Evolutionary conservation across 2,797 vertebrate genomes (phyloP).

Genomic region (Apogon hyalosoma): DNA sequence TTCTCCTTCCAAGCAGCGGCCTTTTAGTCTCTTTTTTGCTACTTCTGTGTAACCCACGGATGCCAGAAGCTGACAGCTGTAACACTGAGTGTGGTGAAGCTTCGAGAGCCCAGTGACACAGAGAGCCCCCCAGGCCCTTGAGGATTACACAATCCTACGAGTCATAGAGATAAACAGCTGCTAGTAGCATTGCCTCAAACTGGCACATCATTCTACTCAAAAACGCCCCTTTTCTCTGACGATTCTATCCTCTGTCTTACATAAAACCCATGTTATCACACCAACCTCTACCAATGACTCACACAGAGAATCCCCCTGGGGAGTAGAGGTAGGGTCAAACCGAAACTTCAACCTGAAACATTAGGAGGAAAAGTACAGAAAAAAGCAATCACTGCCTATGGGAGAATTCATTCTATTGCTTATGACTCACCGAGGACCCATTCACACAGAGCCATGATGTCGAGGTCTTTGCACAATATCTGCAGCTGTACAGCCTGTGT

Average conservation of each 20-base stretch:
- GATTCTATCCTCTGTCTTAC: constrained; percentile 33
- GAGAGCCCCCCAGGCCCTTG: constrained; percentile 39
- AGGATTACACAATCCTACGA: constrained; percentile 65
- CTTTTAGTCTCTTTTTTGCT: constrained; percentile 7
- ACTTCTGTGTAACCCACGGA: constrained; percentile 34
- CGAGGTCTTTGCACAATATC: constrained; percentile 13
- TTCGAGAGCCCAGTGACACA: constrained; percentile 44
- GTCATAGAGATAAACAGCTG: constrained; percentile 64
- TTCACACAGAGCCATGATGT: constrained; percentile 43
- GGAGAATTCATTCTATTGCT: constrained; percentile 46
- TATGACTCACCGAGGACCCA: constrained; percentile 60
- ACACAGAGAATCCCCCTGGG: constrained; percentile 55
- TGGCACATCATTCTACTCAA: constrained; percentile 27
- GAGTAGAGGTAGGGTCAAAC: constrained; percentile 25
- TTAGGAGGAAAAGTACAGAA: constrained; percentile 42
- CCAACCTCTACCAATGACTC: constrained; percentile 62
- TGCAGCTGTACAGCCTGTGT: constrained; percentile 35
- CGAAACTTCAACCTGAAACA: constrained; percentile 56
- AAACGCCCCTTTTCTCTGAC: constrained; percentile 26
- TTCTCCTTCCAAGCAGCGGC: constrained; percentile 18
- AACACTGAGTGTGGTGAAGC: constrained; percentile 23
- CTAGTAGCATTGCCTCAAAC: constrained; percentile 28
- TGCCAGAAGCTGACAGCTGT: constrained; percentile 58
- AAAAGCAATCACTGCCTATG: constrained; percentile 55
- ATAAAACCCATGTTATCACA: constrained; percentile 42